Evolutionary conservation across 2,888 invertebrate genomes (phyloP).

Genomic region (Tetranychus piercei): DNA sequence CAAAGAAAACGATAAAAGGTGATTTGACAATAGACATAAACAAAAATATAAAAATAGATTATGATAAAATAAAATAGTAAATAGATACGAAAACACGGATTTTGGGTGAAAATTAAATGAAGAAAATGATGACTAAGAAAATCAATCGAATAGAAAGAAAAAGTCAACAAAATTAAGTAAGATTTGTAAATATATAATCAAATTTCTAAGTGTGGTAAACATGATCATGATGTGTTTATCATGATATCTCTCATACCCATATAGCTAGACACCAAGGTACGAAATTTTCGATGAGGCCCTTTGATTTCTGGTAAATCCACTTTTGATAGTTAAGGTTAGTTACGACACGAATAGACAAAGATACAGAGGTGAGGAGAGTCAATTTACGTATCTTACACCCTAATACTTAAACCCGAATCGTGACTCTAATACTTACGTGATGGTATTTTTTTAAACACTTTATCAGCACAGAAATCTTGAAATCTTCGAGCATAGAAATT

Average conservation of each 20-base stretch:
- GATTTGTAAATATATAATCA: neutral
- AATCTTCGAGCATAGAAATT: slow-evolving; percentile 96
- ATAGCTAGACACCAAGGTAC: slow-evolving; percentile 96
- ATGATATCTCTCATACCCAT: slow-evolving; percentile 53
- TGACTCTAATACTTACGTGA: slow-evolving; percentile 63
- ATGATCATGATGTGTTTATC: neutral
- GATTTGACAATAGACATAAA: too few relatives aligned
- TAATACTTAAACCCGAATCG: neutral
- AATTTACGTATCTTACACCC: neutral
- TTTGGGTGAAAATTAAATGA: neutral
- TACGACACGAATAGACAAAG: neutral
- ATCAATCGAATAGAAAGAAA: neutral
- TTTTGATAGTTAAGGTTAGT: slow-evolving; percentile 33
- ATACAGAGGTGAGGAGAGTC: neutral
- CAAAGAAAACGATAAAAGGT: too few relatives aligned
- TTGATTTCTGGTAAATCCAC: slow-evolving; percentile 97
- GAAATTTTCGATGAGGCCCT: slow-evolving; percentile 97
- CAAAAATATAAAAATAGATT: too few relatives aligned
- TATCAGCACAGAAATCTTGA: slow-evolving; percentile 88
- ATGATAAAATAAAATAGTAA: too few relatives aligned
- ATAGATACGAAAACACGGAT: too few relatives aligned
- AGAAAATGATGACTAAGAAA: neutral
- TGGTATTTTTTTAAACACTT: slow-evolving; percentile 92
- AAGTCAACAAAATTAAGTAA: neutral
- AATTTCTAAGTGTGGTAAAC: too few relatives aligned